phyloP scores from a whole-genome alignment of 2,113 vertebrate genomes.

The Vireo altiloquus region DNA sequence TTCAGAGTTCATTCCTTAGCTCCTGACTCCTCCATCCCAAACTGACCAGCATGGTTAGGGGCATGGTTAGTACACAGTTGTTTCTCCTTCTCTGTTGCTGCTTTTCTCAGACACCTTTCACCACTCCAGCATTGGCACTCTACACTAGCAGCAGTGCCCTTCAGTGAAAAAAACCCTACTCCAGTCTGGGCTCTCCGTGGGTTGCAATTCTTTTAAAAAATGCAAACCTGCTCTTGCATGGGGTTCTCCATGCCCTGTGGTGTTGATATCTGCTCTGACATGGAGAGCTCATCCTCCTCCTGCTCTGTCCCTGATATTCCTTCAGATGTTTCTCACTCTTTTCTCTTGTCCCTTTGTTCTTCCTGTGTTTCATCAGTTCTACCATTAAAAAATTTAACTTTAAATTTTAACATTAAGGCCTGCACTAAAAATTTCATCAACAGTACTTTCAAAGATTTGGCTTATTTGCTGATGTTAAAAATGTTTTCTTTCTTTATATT shows the following conservation, averaged over 20 bases:
- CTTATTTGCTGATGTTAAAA: not conserved
- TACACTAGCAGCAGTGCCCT: not conserved
- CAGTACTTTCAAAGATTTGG: not conserved
- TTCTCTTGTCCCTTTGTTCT: not conserved
- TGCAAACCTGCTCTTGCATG: not conserved
- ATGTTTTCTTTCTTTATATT: not conserved
- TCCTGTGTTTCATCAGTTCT: not conserved
- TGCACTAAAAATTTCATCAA: not conserved
- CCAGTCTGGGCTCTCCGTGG: not conserved
- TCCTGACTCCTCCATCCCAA: fast-evolving
- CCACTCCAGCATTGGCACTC: fast-evolving
- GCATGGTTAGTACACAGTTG: fast-evolving
- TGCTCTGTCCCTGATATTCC: not conserved
- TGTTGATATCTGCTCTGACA: not conserved
- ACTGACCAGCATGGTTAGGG: too few relatives aligned
- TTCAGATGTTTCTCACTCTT: not conserved
- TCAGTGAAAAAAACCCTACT: not conserved
- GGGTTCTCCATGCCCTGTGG: not conserved
- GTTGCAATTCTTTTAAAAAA: not conserved
- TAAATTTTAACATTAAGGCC: not conserved
- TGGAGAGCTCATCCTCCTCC: fast-evolving
- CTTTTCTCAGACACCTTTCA: not conserved
- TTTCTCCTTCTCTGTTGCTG: not conserved
- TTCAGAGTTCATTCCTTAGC: not conserved
- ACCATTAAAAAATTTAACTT: not conserved